These are phyloP conservation scores for Tragulus kanchil DNA, from an alignment of 2,113 vertebrate species.

Conservation along the genomic window DNA sequence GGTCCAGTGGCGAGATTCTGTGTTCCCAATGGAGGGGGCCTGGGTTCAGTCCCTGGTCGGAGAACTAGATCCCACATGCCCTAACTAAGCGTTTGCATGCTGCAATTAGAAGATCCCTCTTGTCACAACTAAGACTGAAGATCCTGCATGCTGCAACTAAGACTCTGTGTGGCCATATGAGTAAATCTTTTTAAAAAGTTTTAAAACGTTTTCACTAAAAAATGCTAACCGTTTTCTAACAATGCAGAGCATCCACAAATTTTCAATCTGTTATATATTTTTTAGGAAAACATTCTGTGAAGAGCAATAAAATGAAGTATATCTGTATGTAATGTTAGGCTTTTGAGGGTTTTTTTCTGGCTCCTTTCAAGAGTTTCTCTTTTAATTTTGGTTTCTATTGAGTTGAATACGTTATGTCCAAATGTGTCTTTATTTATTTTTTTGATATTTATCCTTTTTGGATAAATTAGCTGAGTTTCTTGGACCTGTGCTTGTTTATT, in stretches of 20 bases:
- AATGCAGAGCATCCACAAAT: neutral
- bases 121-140: neutral
- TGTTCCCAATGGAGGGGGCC: neutral
- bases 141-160: neutral
- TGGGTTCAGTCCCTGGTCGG: neutral
- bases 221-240: neutral
- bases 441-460: neutral
- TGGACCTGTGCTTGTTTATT: neutral
- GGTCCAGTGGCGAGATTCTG: neutral
- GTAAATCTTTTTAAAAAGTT: neutral
- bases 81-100: neutral
- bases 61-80: neutral
- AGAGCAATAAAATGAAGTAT: neutral
- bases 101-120: neutral
- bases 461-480: neutral
- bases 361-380: neutral
- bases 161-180: neutral
- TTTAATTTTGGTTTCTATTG: conserved; percentile 10
- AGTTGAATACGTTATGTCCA: neutral
- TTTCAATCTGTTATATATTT: neutral
- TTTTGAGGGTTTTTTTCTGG: neutral
- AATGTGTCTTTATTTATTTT: neutral
- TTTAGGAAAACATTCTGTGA: neutral
- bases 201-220: neutral
- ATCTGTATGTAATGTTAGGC: neutral